Conservation (phyloP, 53 echinoderm and acorn worm genomes). For the Crossaster papposus region DNA sequence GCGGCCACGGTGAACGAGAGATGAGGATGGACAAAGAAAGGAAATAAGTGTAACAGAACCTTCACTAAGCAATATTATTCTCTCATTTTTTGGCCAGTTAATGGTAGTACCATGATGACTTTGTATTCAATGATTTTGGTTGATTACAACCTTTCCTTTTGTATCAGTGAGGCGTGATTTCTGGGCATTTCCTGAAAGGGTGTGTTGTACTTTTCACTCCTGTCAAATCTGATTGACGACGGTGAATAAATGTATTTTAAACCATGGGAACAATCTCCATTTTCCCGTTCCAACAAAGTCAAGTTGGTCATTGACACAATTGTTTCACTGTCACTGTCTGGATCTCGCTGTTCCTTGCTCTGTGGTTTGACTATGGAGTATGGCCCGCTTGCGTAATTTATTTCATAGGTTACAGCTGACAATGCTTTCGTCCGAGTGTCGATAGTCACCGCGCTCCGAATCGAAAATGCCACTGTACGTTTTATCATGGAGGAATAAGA, state of each 20-base stretch:
- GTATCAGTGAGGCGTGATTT: background rate
- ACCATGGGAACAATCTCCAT: constrained; percentile 1
- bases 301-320: background rate
- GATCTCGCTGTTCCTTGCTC: too few relatives aligned
- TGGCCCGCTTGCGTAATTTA: too few relatives aligned
- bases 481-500: too few relatives aligned
- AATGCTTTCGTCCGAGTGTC: too few relatives aligned
- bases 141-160: constrained; percentile 18
- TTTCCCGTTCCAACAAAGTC: constrained; percentile 23
- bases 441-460: too few relatives aligned
- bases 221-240: constrained; percentile 3
- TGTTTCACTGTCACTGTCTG: background rate
- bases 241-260: constrained; percentile 17
- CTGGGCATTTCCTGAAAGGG: background rate
- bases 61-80: constrained; percentile 4
- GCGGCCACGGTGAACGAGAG: constrained; percentile 21
- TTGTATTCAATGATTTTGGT: constrained; percentile 27
- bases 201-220: constrained; percentile 38
- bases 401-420: too few relatives aligned
- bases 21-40: background rate
- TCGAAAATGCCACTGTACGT: too few relatives aligned
- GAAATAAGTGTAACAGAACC: background rate
- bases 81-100: background rate
- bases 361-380: too few relatives aligned
- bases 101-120: constrained; percentile 11